Conservation (phyloP, 2,888 invertebrate species). For the Spialia ferax region DNA sequence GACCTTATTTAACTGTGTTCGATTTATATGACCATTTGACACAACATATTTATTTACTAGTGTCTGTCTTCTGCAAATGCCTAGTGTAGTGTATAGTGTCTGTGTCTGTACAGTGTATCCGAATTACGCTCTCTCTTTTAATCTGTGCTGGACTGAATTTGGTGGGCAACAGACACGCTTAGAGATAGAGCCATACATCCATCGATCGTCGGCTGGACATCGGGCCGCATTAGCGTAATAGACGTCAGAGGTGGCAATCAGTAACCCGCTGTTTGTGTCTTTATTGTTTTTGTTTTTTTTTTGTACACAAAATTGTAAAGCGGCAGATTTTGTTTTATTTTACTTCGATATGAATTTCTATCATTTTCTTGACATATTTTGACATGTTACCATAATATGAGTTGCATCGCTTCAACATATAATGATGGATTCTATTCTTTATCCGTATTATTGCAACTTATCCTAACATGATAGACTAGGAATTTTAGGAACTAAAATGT, state of each 20-base stretch:
- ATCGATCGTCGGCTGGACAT: conserved; percentile 55
- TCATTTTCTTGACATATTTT: too few relatives aligned
- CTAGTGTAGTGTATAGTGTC: too few relatives aligned
- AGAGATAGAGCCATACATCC: conserved; percentile 64
- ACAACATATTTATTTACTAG: too few relatives aligned
- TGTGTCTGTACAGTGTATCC: neutral
- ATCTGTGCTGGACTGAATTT: conserved; percentile 34
- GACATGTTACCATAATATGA: too few relatives aligned
- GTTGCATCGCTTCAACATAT: too few relatives aligned
- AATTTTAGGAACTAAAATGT: too few relatives aligned
- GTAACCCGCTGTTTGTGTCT: conserved; percentile 50
- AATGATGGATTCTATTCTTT: too few relatives aligned
- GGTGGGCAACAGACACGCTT: conserved; percentile 48
- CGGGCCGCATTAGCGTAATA: conserved; percentile 65
- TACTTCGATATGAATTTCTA: neutral
- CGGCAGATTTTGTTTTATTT: neutral
- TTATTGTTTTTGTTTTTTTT: neutral
- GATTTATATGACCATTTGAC: too few relatives aligned
- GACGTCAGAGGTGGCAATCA: conserved; percentile 63
- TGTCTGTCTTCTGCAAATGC: too few relatives aligned
- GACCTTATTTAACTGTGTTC: too few relatives aligned
- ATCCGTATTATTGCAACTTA: too few relatives aligned
- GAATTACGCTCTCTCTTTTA: conserved; percentile 6
- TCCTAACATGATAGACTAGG: too few relatives aligned
- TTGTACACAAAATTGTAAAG: neutral